phyloP scores from a whole-genome alignment of 53 echinoderm and acorn worm species.

The Apostichopus leukothele region DNA sequence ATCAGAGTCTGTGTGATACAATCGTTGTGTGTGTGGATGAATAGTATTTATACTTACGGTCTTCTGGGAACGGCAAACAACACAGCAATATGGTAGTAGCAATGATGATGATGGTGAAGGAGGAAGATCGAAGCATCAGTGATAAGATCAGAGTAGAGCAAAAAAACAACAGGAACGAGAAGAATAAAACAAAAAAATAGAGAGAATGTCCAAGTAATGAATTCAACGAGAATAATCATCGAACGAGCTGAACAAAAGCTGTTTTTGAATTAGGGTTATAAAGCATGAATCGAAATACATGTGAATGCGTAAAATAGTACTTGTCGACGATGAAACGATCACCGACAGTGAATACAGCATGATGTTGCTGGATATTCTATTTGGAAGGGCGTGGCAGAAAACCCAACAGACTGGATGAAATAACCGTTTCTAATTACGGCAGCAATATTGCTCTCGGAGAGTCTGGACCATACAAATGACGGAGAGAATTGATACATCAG shows the following conservation, averaged over 20 bases:
- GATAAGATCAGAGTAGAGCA: slow-evolving; percentile 11
- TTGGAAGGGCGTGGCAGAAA: too few relatives aligned
- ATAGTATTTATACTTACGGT: slow-evolving; percentile 12
- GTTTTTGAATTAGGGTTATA: neutral
- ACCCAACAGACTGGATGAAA: too few relatives aligned
- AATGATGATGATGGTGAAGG: slow-evolving; percentile 61
- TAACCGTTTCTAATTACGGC: too few relatives aligned
- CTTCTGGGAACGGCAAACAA: slow-evolving; percentile 9
- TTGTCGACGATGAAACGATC: neutral
- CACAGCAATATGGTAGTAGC: slow-evolving; percentile 40
- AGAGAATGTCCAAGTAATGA: neutral
- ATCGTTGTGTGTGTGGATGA: neutral
- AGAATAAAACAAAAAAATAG: too few relatives aligned
- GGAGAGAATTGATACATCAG: too few relatives aligned
- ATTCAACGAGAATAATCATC: neutral
- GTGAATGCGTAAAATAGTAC: too few relatives aligned
- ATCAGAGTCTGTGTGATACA: too few relatives aligned
- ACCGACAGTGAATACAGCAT: neutral
- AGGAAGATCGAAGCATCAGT: slow-evolving; percentile 45
- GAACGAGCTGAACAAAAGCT: neutral
- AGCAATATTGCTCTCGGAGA: too few relatives aligned
- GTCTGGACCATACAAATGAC: too few relatives aligned
- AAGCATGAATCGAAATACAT: neutral
- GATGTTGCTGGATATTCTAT: too few relatives aligned
- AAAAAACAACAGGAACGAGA: neutral